Base-by-base conservation (phyloP, 2,113 vertebrate species). In the Conger conger region DNA sequence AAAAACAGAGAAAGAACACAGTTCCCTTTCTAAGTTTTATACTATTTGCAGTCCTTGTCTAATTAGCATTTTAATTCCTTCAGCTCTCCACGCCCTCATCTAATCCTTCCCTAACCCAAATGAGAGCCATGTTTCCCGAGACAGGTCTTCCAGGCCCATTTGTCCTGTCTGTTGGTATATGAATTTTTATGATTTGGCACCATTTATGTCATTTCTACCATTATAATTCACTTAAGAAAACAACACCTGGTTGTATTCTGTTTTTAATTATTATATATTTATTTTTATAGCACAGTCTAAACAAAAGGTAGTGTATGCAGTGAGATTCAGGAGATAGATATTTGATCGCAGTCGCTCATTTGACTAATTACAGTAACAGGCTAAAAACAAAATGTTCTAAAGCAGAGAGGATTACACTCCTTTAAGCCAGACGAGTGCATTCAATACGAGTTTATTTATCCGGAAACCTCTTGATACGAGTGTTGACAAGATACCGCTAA, bases 61-160 rank as follows among this genome's bases (percentile, higher is more conserved):
- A 92, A 95, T 95, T 94, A 94, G 94, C 94, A 95, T 95, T 92
- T 94, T 91, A 94, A 95, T 94, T 94, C 91, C 91, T 88, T 87
- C 33, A 86, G 86, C 89, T 90, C 93, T 92, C 90, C 87, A 90
- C 86, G 84, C 89, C 86, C 90, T 90, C 81, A 89, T 86, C 90
- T 94, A 94, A 94, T 93, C 93, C 93, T 88, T 85, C 83, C 42
- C 27, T 89, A 82, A 84, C 63, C 86, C 92, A 90, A 92, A 94
- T 91, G 90, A 89, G 83, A 87, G 86, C 89, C 89, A 86, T 91
- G 90, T 89, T 88, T 88, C 86, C 86, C 76, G 88, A 76, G 76
- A 73, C 77, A 80, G 37, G 27, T 57, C 40, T 81, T 60, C 42
- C 36, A 80, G 15, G 5, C 76, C 35, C n/a, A n/a, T n/a, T n/a